Evolutionary conservation across 1,140 invertebrate species (phyloP).

Genomic region (Zophobas atratus): DNA sequence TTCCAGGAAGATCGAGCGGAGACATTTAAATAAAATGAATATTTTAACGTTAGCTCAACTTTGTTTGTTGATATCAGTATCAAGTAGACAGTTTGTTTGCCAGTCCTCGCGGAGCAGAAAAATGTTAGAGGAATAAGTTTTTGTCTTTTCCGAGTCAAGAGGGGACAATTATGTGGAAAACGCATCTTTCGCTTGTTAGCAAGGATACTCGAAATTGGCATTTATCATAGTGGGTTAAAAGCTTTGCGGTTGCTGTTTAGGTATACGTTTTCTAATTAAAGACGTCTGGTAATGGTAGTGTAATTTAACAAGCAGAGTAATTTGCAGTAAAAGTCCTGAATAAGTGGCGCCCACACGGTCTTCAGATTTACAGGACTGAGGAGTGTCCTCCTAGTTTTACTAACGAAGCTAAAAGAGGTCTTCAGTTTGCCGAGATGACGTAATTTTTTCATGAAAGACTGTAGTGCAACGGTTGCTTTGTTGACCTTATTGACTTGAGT

Average conservation of each 20-base stretch:
- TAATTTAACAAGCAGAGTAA: constrained; percentile 40
- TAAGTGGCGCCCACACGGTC: constrained; percentile 30
- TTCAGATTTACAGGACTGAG: constrained; percentile 34
- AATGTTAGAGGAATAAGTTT: background rate
- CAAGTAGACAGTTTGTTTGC: background rate
- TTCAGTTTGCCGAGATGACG: no score
- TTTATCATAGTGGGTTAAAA: constrained; percentile 36
- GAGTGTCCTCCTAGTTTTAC: constrained; percentile 19
- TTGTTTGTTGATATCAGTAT: no score
- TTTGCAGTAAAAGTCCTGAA: constrained; percentile 35
- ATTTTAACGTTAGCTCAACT: background rate
- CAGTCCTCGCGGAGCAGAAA: background rate
- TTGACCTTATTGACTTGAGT: no score
- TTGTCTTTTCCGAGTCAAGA: background rate
- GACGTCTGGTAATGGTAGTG: constrained; percentile 32
- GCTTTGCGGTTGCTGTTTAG: constrained; percentile 32
- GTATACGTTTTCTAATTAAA: constrained; percentile 40
- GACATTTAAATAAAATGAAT: constrained; percentile 32
- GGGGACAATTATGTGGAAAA: background rate
- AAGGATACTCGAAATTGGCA: constrained; percentile 18
- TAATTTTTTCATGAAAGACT: no score
- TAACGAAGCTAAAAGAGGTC: background rate
- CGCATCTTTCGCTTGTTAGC: constrained; percentile 1
- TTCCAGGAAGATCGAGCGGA: background rate
- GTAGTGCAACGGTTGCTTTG: no score